Evolutionary conservation across 2,888 invertebrate species (phyloP).

Genomic region (Bugulina stolonifera): DNA sequence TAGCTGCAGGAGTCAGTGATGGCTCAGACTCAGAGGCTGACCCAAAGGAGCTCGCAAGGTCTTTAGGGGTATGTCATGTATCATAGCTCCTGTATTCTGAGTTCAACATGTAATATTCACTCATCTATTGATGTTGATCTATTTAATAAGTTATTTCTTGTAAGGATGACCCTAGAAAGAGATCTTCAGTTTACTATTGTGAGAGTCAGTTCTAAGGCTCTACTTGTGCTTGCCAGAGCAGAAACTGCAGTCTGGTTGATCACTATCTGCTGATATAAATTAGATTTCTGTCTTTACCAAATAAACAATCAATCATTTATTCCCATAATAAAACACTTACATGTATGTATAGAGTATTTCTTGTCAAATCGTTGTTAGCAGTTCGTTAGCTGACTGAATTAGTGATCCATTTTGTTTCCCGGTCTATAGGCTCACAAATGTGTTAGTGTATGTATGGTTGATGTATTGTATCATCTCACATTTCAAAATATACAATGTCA

Average conservation of each 20-base stretch:
- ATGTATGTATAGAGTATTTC: no score
- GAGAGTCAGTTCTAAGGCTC: no score
- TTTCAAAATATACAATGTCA: no score
- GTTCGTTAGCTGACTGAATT: no score
- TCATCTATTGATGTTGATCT: neutral
- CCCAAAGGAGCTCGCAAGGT: conserved; percentile 43
- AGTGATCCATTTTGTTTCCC: no score
- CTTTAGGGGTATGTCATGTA: conserved; percentile 37
- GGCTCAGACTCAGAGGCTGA: conserved; percentile 44
- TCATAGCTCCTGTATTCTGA: neutral
- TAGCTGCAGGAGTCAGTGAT: conserved; percentile 37
- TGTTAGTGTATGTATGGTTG: no score
- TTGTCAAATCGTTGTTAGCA: no score
- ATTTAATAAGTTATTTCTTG: no score
- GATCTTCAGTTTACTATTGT: no score
- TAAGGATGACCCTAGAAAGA: no score
- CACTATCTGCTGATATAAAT: neutral
- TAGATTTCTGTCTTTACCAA: neutral
- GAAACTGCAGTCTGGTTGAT: neutral
- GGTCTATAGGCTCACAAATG: no score
- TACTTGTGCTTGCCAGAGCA: neutral
- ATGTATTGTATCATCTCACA: no score
- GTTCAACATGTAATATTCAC: neutral
- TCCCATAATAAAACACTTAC: neutral
- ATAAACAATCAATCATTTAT: neutral